These are phyloP conservation scores for Phymanthus crucifer DNA, from an alignment of 92 coral and sea anemone species.

Conservation along the genomic window DNA sequence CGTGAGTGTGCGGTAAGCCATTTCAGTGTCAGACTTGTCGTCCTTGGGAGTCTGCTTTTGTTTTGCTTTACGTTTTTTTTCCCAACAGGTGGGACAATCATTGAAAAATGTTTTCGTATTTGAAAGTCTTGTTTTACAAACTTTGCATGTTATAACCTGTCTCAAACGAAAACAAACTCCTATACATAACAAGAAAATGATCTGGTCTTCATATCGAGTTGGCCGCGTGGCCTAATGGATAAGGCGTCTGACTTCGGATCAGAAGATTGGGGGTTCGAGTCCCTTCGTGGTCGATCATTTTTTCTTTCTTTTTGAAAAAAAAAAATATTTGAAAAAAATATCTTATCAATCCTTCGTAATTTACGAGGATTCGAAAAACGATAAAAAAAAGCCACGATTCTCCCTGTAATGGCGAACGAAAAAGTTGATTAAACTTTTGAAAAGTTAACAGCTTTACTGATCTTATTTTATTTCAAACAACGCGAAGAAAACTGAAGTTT, in stretches of 20 bases:
- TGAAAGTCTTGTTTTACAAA: constrained; percentile 15
- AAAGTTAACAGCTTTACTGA: too few relatives aligned
- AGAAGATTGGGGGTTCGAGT: constrained; percentile 49
- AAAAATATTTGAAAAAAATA: too few relatives aligned
- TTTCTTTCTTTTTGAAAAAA: neutral
- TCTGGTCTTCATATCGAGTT: neutral
- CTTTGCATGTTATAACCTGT: constrained; percentile 19
- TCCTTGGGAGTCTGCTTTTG: too few relatives aligned
- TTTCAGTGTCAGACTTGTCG: too few relatives aligned
- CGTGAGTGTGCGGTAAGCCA: neutral
- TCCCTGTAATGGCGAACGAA: too few relatives aligned
- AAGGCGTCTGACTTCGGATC: constrained; percentile 73
- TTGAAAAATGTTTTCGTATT: neutral
- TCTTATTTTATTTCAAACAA: too few relatives aligned
- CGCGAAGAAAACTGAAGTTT: too few relatives aligned
- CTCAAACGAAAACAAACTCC: neutral
- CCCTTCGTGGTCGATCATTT: constrained; percentile 29
- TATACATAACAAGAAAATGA: neutral
- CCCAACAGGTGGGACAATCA: neutral
- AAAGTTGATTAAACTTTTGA: too few relatives aligned
- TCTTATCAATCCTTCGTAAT: too few relatives aligned
- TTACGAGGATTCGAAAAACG: too few relatives aligned
- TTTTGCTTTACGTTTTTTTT: too few relatives aligned
- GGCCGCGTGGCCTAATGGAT: constrained; percentile 79
- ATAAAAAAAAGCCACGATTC: too few relatives aligned